Evolutionary conservation across 1,140 invertebrate genomes (phyloP).

Genomic region (Musca domestica): DNA sequence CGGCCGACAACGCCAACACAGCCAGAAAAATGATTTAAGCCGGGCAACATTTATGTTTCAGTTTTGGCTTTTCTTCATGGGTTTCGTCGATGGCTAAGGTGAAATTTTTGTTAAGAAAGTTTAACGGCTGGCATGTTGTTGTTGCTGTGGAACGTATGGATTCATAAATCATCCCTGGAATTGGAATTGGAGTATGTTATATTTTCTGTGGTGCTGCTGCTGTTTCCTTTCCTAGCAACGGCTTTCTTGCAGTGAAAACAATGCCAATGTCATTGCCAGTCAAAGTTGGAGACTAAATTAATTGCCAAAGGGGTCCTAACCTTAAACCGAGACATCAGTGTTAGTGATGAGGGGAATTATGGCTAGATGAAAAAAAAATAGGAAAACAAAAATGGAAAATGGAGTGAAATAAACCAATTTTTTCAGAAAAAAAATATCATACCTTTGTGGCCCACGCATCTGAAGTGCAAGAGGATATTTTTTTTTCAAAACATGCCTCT

Average conservation of each 20-base stretch:
- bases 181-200: slow-evolving; percentile 16
- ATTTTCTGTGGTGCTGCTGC: too few species aligned
- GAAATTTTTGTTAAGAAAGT: slow-evolving; percentile 20
- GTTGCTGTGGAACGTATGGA: neutral
- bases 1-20: neutral
- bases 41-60: neutral
- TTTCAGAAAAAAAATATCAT: too few species aligned
- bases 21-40: neutral
- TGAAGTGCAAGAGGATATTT: too few species aligned
- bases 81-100: neutral
- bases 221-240: too few species aligned
- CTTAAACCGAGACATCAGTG: neutral
- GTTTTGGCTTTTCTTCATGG: neutral
- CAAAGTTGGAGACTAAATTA: neutral
- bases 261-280: neutral
- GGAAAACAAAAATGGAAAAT: too few species aligned
- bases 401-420: too few species aligned
- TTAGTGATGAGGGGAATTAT: too few species aligned
- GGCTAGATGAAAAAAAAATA: too few species aligned
- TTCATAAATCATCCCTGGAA: slow-evolving; percentile 10
- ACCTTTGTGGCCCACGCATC: too few species aligned
- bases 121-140: neutral
- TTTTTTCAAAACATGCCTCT: too few species aligned
- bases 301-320: slow-evolving; percentile 5
- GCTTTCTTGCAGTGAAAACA: slow-evolving; percentile 7